These are phyloP conservation scores for Tridacna crocea DNA, from an alignment of 2,888 invertebrate genomes.

Conservation along the genomic window DNA sequence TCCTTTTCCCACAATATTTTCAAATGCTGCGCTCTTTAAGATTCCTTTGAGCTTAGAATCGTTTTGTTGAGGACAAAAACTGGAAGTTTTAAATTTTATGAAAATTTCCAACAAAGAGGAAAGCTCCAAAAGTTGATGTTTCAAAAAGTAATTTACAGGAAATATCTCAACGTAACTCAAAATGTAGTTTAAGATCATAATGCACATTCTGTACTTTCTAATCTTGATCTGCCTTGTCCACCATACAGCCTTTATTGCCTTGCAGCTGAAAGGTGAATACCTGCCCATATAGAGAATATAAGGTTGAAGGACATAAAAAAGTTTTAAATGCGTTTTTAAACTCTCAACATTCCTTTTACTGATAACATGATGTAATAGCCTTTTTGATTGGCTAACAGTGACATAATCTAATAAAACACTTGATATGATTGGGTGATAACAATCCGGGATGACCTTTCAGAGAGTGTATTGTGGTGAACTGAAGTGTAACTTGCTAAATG, in stretches of 20 bases:
- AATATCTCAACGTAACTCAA: no score
- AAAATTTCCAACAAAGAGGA: no score
- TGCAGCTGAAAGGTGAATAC: no score
- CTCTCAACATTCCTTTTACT: constrained; percentile 53
- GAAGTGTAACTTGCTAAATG: constrained; percentile 47
- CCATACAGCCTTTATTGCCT: no score
- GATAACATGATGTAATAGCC: constrained; percentile 57
- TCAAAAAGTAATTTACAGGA: no score
- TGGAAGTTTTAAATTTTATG: no score
- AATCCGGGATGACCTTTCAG: constrained; percentile 48
- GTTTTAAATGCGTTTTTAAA: constrained; percentile 42
- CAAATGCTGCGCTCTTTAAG: not conserved
- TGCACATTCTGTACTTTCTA: no score
- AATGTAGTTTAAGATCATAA: no score
- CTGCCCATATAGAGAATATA: no score
- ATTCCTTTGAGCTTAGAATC: not conserved
- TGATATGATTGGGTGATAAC: constrained; percentile 56
- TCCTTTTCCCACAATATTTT: not conserved
- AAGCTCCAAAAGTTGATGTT: no score
- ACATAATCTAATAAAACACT: constrained; percentile 57
- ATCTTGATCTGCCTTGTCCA: no score
- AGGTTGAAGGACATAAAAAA: constrained; percentile 28
- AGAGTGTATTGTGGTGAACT: constrained; percentile 52
- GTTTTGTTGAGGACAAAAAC: no score
- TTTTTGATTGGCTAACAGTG: constrained; percentile 59